Percentiles rank a stretch among this genome's conserved stretches.
Conservation (phyloP, 2,888 invertebrate genomes). For the Drosophila multiciliata region DNA sequence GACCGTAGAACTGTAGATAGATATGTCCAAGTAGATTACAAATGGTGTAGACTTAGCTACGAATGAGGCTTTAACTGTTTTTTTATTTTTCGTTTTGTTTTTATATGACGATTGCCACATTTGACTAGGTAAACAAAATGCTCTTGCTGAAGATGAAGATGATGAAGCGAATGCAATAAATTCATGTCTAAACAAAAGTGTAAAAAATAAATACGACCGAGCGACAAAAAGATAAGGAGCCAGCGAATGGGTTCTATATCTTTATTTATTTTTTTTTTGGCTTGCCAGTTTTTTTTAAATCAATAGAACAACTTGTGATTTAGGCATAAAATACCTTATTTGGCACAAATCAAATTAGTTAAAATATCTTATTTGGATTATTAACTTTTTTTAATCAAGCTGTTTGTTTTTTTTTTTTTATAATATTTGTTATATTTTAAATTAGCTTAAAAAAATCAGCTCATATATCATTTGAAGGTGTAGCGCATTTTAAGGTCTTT, state of each 20-base stretch:
- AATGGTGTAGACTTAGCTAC: constrained; percentile 27
- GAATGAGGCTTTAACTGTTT: constrained; percentile 37
- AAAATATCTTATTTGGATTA: neutral
- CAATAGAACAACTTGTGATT: neutral
- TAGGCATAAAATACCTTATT: neutral
- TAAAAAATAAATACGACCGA: constrained; percentile 72
- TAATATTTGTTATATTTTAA: neutral
- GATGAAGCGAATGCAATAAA: constrained; percentile 58
- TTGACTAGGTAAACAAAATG: constrained; percentile 56
- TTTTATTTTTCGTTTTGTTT: neutral
- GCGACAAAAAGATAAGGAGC: constrained; percentile 54
- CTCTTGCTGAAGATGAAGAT: constrained; percentile 14
- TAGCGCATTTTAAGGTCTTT: constrained; percentile 71
- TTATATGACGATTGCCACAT: constrained; percentile 57
- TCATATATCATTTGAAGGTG: constrained; percentile 54
- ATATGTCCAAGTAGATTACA: constrained; percentile 36
- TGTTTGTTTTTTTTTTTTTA: neutral
- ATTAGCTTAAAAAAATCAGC: neutral
- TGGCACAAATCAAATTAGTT: neutral
- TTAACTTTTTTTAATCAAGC: neutral
- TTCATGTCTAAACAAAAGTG: constrained; percentile 81
- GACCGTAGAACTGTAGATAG: constrained; percentile 36
- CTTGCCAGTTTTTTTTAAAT: neutral
- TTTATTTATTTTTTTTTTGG: neutral
- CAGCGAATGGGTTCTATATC: constrained; percentile 17